Evolutionary conservation across 2,797 vertebrate species (phyloP), one percentile per base, ranked within the genome.

Genomic region (Limnodromus scolopaceus): DNA sequence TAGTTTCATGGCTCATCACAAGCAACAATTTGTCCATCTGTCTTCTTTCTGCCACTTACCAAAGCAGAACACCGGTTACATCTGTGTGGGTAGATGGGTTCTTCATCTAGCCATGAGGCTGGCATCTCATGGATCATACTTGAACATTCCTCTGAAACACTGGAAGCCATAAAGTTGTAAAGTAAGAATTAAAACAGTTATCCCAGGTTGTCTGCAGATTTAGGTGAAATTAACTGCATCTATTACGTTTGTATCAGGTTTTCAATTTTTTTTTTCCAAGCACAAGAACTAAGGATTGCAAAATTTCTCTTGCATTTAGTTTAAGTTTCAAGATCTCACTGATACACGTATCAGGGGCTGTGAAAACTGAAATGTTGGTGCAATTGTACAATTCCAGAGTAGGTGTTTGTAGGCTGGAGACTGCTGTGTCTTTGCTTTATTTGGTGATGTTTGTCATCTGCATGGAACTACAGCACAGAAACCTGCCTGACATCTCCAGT

Each of bases 341-440:
- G 8, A 4, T 2, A 36, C n/a, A 34, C 20, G 4, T 36, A 46
- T 10, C 2, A 0, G 14, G 3, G 11, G 6, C 32, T 71, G 13
- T 85, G 39, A 70, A 84, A 92, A 34, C 57, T 45, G 61, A 81
- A 88, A 57, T 84, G 32, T 28, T 68, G 9, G 15, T 90, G 17
- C 61, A 75, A 7, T 16, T 83, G 28, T 36, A 38, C 41, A n/a
- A 3, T 86, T 71, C 34, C 49, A 68, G 72, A 45, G 14, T 38
- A 43, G 12, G 6, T 58, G n/a, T 77, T 88, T 34, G 13, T 34
- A 32, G 54, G 25, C 38, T 80, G 43, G 13, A 66, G 28, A 46
- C 13, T 65, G 57, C 16, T 2, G 1, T 71, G 15, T 41, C 68
- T 83, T 65, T 80, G 25, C 43, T 82, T 82, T 55, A 38, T 41